phyloP scores from a whole-genome alignment of 2,888 invertebrate genomes.

The Empis livida region DNA sequence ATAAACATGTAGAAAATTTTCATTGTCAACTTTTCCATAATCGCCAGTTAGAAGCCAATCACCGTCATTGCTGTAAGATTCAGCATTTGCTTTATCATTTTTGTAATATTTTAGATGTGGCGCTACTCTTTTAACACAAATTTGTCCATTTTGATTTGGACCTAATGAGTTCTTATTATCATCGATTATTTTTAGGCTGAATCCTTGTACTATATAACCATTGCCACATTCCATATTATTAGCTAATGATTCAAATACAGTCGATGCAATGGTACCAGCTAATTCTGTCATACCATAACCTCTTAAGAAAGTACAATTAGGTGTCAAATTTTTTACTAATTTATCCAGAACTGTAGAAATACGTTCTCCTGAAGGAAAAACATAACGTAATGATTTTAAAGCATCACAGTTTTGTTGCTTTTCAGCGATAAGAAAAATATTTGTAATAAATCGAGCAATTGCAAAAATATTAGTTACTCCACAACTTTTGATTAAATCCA shows the following conservation, averaged over 20 bases:
- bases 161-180: neutral
- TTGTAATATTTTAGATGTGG: constrained; percentile 4
- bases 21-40: constrained; percentile 3
- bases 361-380: constrained; percentile 1
- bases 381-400: neutral
- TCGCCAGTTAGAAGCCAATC: constrained; percentile 2
- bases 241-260: too few species aligned
- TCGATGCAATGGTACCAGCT: neutral
- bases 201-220: too few species aligned
- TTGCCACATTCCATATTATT: too few species aligned
- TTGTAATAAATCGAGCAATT: neutral
- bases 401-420: neutral
- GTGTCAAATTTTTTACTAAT: neutral
- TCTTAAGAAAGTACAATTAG: constrained; percentile 2
- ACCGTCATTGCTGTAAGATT: neutral
- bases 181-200: neutral
- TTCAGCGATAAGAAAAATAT: neutral
- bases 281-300: constrained; percentile 8
- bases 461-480: constrained; percentile 4
- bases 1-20: neutral
- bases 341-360: neutral
- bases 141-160: constrained; percentile 5
- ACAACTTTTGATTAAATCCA: neutral
- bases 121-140: neutral
- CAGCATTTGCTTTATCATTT: neutral